Evolutionary conservation across 2,888 invertebrate species (phyloP).

Genomic region (Volucella inflata): DNA sequence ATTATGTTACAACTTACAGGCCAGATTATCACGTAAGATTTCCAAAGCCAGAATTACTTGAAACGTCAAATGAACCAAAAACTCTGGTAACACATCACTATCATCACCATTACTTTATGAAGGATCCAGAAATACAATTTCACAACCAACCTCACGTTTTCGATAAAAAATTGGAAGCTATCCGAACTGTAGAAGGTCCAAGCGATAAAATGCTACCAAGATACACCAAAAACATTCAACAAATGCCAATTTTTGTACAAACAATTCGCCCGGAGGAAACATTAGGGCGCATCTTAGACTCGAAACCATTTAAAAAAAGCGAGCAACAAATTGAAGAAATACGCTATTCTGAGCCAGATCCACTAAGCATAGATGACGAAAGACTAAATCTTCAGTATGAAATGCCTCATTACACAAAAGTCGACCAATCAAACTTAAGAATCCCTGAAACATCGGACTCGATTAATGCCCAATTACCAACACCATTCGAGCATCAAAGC

Average conservation of each 20-base stretch:
- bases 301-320: constrained; percentile 80
- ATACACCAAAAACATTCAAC: constrained; percentile 60
- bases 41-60: constrained; percentile 76
- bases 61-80: constrained; percentile 56
- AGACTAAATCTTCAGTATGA: constrained; percentile 27
- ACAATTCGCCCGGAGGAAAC: constrained; percentile 77
- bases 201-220: constrained; percentile 29
- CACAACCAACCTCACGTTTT: constrained; percentile 17
- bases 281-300: constrained; percentile 57
- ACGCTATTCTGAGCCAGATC: constrained; percentile 85
- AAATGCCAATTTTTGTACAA: constrained; percentile 70
- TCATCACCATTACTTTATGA: constrained; percentile 83
- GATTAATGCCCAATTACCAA: constrained; percentile 79
- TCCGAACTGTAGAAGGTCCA: constrained; percentile 48
- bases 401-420: constrained; percentile 14
- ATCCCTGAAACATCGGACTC: not conserved
- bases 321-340: constrained; percentile 80
- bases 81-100: constrained; percentile 81
- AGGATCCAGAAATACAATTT: constrained; percentile 61
- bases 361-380: constrained; percentile 81
- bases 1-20: constrained; percentile 81
- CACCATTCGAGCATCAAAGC: constrained; percentile 79
- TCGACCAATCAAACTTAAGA: constrained; percentile 38
- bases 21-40: constrained; percentile 80
- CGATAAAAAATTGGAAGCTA: constrained; percentile 38